These are phyloP conservation scores for Antennarius maculatus DNA, from an alignment of 2,797 vertebrate species.

Conservation along the genomic window DNA sequence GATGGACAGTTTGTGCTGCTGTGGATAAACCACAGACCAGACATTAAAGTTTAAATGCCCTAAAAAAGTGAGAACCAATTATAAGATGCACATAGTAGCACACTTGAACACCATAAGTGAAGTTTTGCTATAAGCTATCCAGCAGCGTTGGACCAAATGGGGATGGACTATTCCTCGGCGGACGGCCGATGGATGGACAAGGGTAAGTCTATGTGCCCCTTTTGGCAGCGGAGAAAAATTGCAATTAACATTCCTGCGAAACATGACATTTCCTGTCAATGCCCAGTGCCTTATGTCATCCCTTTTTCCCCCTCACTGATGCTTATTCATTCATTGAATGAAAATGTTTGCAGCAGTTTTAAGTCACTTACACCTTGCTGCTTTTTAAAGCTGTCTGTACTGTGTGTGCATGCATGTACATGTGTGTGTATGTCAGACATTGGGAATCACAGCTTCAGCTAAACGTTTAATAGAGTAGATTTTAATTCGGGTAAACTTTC, in stretches of 20 bases:
- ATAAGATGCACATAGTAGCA: too few relatives aligned
- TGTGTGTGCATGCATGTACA: background rate
- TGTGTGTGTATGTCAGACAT: constrained; percentile 21
- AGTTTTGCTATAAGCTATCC: too few relatives aligned
- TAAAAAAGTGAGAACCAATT: too few relatives aligned
- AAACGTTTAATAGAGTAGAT: constrained; percentile 75
- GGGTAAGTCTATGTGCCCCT: too few relatives aligned
- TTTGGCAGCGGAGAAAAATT: too few relatives aligned
- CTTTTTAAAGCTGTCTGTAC: constrained; percentile 34
- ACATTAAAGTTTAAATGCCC: too few relatives aligned
- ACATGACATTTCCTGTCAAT: background rate
- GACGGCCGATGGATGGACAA: too few relatives aligned
- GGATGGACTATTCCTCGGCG: too few relatives aligned
- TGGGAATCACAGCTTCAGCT: constrained; percentile 53
- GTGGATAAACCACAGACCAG: too few relatives aligned
- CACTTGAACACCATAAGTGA: too few relatives aligned
- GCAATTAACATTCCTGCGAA: constrained; percentile 4
- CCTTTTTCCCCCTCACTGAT: constrained; percentile 17
- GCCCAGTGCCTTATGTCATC: constrained; percentile 36
- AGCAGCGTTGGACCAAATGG: too few relatives aligned
- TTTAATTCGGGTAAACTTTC: constrained; percentile 68
- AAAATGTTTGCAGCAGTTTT: constrained; percentile 52
- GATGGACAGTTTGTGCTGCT: too few relatives aligned
- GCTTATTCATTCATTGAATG: constrained; percentile 31
- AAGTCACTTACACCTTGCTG: constrained; percentile 66